A percentile compares a stretch with the other conserved stretches of the same genome.
phyloP scores from a whole-genome alignment of 1,140 invertebrate genomes.

The Chrysomallon squamiferum region DNA sequence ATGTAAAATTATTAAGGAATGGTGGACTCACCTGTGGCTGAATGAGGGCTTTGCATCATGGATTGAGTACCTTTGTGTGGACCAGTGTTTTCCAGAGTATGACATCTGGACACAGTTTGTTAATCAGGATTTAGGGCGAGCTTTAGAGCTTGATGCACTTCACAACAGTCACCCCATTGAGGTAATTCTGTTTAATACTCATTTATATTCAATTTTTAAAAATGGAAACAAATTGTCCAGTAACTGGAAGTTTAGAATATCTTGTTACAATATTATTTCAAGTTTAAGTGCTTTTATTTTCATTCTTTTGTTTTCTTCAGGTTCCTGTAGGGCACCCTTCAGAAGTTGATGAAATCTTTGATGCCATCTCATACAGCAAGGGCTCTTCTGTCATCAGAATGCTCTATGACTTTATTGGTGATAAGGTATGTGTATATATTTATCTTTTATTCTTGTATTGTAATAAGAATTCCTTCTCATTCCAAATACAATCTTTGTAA shows the following conservation, averaged over 20 bases:
- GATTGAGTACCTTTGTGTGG: constrained; percentile 66
- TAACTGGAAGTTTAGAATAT: too few relatives aligned
- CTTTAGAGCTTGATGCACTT: constrained; percentile 62
- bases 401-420: constrained; percentile 95
- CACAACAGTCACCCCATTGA: constrained; percentile 65
- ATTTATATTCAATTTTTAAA: too few relatives aligned
- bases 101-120: constrained; percentile 67
- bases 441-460: too few relatives aligned
- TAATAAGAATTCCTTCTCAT: too few relatives aligned
- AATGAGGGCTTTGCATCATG: constrained; percentile 65
- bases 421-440: constrained; percentile 67
- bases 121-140: constrained; percentile 54
- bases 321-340: constrained; percentile 62
- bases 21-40: constrained; percentile 65
- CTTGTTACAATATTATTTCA: too few relatives aligned
- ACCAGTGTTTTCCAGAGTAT: constrained; percentile 65
- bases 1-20: constrained; percentile 58
- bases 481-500: too few relatives aligned
- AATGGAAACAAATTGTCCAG: too few relatives aligned
- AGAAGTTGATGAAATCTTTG: constrained; percentile 65
- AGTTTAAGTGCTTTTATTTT: too few relatives aligned
- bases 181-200: too few relatives aligned
- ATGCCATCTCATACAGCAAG: constrained; percentile 67
- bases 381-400: constrained; percentile 88
- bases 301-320: too few relatives aligned